Conservation (phyloP, 2,888 invertebrate species). For the Holacanthella duospinosa region DNA sequence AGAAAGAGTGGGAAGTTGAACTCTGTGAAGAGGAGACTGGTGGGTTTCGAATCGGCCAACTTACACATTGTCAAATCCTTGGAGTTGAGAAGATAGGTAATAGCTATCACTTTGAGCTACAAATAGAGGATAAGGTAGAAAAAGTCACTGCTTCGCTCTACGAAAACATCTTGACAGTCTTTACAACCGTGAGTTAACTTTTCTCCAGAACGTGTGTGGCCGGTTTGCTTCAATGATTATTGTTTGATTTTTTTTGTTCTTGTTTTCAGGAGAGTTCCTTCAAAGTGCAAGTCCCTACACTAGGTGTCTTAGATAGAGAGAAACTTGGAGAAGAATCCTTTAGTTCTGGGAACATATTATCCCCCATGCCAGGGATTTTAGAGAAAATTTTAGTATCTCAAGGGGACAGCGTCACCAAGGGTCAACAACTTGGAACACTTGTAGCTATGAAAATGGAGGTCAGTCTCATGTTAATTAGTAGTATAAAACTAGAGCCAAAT, state of each 20-base stretch:
- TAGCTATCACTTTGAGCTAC: conserved; percentile 23
- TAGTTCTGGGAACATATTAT: conserved; percentile 54
- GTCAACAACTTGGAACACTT: conserved; percentile 82
- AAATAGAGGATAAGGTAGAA: conserved; percentile 24
- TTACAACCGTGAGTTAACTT: conserved; percentile 20
- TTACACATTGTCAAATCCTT: conserved; percentile 19
- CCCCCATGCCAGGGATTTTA: conserved; percentile 93
- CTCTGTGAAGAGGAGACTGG: conserved; percentile 8
- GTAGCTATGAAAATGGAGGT: conserved; percentile 99
- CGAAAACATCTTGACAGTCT: conserved; percentile 23
- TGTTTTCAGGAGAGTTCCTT: conserved; percentile 28
- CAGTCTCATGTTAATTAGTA: conserved; percentile 24
- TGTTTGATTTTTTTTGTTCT: not conserved
- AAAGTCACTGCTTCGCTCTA: conserved; percentile 23
- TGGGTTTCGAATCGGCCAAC: not conserved
- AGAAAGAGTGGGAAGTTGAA: conserved; percentile 17
- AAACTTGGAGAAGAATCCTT: conserved; percentile 42
- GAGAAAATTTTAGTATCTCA: conserved; percentile 75
- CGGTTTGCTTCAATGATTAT: not conserved
- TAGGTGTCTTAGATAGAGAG: conserved; percentile 48
- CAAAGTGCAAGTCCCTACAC: conserved; percentile 60
- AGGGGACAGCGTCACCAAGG: conserved; percentile 71
- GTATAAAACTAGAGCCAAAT: not conserved
- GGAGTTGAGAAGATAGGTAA: conserved; percentile 24
- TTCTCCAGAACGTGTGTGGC: not conserved